Evolutionary conservation across 1,140 invertebrate genomes (phyloP).

Genomic region (Neomicropteryx cornuta): DNA sequence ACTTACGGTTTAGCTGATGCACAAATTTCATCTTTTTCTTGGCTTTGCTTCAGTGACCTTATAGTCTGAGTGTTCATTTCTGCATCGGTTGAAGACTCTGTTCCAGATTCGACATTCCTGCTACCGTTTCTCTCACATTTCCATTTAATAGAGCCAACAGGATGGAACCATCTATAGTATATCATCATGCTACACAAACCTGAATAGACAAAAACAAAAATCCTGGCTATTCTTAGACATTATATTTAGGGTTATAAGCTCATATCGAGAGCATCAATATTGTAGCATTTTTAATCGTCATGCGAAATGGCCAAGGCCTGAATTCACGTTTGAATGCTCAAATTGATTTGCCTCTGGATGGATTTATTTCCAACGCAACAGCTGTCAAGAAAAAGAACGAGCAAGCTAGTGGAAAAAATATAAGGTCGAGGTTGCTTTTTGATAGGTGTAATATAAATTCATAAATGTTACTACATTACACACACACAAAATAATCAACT

Average conservation of each 20-base stretch:
- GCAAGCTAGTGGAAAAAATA: no score
- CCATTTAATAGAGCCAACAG: slow-evolving; percentile 35
- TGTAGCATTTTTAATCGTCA: neutral
- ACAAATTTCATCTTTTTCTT: slow-evolving; percentile 17
- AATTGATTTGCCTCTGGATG: neutral
- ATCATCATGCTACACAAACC: slow-evolving; percentile 48
- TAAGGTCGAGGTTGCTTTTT: no score
- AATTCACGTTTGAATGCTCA: neutral
- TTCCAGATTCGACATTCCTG: no score
- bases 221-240: neutral
- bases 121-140: slow-evolving; percentile 25
- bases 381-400: neutral
- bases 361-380: neutral
- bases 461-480: no score
- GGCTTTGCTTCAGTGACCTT: slow-evolving; percentile 18
- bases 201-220: slow-evolving; percentile 18
- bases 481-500: no score
- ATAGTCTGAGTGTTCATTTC: no score
- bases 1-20: slow-evolving; percentile 14
- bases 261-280: neutral
- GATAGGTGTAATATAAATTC: no score
- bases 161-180: slow-evolving; percentile 55
- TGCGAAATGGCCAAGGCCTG: neutral
- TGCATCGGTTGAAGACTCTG: no score
- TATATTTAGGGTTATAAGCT: neutral